Base-by-base conservation (phyloP, 2,797 vertebrate species). In the Myiothlypis chrysogaster region DNA sequence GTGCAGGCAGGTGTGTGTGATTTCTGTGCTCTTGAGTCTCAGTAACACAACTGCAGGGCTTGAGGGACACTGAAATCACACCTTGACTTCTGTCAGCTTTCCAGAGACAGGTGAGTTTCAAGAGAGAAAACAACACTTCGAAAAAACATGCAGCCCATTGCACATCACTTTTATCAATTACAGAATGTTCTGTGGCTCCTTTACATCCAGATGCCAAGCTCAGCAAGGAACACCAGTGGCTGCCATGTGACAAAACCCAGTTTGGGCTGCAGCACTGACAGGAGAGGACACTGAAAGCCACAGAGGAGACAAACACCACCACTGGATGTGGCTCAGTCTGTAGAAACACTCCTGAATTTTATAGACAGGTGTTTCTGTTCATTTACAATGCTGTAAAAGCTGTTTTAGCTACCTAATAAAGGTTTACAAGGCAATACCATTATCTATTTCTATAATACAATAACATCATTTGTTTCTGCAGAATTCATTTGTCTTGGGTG, bases 341-440 rank as follows among this genome's bases (percentile, higher is more conserved):
- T 14, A 60, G 73, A 83, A 87, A 66, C 34, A 18, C n/a, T 11
- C n/a, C n/a, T 52, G 25, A 28, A 61, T 80, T 87, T 87, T 86
- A 91, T 8, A 68, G 76, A 8, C 60, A 82, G 53, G 46, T 88
- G 79, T 78, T 87, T 81, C 72, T 91, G 19, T 75, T 66, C 75
- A 66, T 85, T 89, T 52, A 39, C 65, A 66, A 56, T 34, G 30
- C 30, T 64, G 37, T 49, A 93, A 91, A 89, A n/a, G 15, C 56
- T 66, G 59, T 66, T 94, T 82, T 87, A 77, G 82, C 69, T 77
- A 49, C 44, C 60, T 37, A 85, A 65, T 82, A 94, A 76, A 79
- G 25, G 30, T 90, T 94, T 92, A 94, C 27, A 61, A 91, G 79
- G 81, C 55, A 87, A 55, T 89, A 52, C 39, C 39, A 56, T 90